phyloP scores from a whole-genome alignment of 2,888 invertebrate species.

The Rotaria socialis region DNA sequence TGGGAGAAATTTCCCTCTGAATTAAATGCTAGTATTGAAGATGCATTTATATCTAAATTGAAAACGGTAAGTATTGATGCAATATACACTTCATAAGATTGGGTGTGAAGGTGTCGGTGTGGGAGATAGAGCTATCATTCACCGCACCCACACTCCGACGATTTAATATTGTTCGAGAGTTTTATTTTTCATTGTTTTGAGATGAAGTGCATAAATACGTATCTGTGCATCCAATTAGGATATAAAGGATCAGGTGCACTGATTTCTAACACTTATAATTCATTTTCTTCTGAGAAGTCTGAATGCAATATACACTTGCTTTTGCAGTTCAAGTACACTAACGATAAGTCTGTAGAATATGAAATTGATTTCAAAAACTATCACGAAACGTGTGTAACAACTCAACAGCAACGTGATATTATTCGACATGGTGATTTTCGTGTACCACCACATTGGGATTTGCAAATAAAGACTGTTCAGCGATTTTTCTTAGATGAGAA shows the following conservation, averaged over 20 bases:
- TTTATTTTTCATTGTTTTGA: no score
- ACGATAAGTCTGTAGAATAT: neutral
- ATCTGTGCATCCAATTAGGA: no score
- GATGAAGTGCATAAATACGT: no score
- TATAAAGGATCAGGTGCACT: no score
- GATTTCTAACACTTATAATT: no score
- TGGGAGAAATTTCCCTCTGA: neutral
- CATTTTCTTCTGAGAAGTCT: no score
- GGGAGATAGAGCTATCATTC: no score
- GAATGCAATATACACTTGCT: no score
- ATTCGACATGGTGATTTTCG: neutral
- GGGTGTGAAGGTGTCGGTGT: no score
- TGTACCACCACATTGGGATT: neutral
- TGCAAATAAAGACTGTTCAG: neutral
- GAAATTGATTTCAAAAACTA: neutral
- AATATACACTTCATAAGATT: no score
- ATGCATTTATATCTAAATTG: neutral
- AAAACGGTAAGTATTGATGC: neutral
- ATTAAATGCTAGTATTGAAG: neutral
- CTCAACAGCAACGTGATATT: neutral
- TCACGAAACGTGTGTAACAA: neutral
- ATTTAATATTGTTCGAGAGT: no score
- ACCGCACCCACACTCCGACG: no score
- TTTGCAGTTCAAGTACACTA: neutral
- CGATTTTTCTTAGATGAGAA: neutral